Conservation (phyloP, 1,140 invertebrate species). For the Dufourea novaeangliae region DNA sequence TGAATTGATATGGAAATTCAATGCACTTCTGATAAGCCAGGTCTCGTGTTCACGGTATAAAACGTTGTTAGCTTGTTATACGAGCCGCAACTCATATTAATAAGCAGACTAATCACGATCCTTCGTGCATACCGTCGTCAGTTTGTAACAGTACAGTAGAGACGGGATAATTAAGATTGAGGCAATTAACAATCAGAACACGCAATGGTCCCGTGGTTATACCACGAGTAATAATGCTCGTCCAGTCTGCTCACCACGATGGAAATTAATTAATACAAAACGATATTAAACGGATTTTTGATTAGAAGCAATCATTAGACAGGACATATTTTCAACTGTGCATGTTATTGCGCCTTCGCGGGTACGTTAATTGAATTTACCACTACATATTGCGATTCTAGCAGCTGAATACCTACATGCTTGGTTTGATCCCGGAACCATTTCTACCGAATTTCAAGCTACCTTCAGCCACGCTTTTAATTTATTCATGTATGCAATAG, state of each 20-base stretch:
- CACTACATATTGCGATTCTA: neutral
- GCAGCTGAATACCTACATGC: neutral
- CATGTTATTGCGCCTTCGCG: neutral
- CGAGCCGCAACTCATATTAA: neutral
- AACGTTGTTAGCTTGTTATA: conserved; percentile 41
- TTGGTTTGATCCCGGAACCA: neutral
- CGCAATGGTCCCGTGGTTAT: neutral
- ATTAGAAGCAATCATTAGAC: neutral
- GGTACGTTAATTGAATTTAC: neutral
- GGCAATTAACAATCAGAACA: neutral
- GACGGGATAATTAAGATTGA: neutral
- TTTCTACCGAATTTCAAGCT: neutral
- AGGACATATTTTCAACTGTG: neutral
- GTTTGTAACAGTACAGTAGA: neutral
- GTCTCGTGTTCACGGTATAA: no score
- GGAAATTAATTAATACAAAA: conserved; percentile 8
- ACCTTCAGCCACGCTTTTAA: neutral
- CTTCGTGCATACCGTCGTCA: conserved; percentile 44
- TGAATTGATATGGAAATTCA: no score
- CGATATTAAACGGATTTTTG: neutral
- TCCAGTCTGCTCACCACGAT: neutral
- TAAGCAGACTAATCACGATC: conserved; percentile 47
- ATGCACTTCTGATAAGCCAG: no score
- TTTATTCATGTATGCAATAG: neutral
- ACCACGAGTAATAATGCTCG: neutral